Conservation (phyloP, 2,888 invertebrate genomes). For the Hirudinaria manillensis region DNA sequence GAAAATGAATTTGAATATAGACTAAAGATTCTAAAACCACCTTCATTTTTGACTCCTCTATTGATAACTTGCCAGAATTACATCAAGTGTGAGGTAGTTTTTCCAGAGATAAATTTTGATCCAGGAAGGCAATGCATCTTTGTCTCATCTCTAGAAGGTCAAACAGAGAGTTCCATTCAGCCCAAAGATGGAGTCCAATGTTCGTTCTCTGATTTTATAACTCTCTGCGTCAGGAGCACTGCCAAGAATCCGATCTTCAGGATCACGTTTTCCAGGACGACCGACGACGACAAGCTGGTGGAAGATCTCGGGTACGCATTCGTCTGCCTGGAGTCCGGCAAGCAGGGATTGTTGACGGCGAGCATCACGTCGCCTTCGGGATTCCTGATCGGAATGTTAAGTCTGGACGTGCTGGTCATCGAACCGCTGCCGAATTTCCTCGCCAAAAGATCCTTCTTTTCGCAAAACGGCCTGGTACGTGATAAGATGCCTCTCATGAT, state of each 20-base stretch:
- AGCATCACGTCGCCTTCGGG: constrained; percentile 22
- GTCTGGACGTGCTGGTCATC: constrained; percentile 2
- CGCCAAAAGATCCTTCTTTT: background rate
- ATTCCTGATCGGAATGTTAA: constrained; percentile 6
- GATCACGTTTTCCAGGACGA: background rate
- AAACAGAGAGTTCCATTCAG: background rate
- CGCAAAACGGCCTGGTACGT: background rate
- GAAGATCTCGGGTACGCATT: constrained; percentile 11
- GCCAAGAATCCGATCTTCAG: constrained; percentile 6
- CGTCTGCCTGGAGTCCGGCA: background rate
- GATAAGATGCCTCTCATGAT: constrained; percentile 21
- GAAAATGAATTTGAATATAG: constrained; percentile 21
- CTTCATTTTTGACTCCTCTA: background rate
- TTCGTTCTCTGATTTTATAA: background rate
- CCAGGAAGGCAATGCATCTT: background rate
- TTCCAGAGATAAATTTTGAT: constrained; percentile 15
- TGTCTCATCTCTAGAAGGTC: constrained; percentile 15
- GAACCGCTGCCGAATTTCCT: constrained; percentile 8
- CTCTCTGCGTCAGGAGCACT: constrained; percentile 10
- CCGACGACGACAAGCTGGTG: background rate
- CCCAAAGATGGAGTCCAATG: constrained; percentile 4
- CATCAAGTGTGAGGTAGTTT: constrained; percentile 22
- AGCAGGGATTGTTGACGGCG: constrained; percentile 2
- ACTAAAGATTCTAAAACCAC: constrained; percentile 9
- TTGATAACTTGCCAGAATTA: background rate